Evolutionary conservation across 37 sponge, comb jelly and placozoan species (phyloP).

Genomic region (Hexactinellida sp.): DNA sequence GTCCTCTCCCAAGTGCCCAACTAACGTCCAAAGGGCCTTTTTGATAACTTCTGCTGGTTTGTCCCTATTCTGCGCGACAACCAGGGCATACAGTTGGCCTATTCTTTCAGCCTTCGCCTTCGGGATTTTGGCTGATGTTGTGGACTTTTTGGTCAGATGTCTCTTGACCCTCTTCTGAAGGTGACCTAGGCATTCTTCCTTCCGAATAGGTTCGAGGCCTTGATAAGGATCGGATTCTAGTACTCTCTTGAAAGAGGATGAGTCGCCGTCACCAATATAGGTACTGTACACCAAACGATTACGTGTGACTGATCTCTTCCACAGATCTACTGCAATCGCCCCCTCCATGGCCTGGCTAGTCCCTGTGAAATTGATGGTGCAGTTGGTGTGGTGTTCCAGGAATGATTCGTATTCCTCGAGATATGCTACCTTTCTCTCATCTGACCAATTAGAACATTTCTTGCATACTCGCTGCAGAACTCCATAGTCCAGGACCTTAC

Average conservation of each 20-base stretch:
- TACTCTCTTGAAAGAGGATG: neutral
- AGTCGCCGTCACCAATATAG: too few species aligned
- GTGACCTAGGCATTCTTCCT: too few species aligned
- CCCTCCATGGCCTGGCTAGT: neutral
- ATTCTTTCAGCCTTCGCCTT: too few species aligned
- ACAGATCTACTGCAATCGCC: too few species aligned
- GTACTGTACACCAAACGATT: neutral
- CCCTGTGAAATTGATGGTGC: neutral
- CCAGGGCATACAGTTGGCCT: neutral
- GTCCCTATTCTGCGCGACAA: neutral
- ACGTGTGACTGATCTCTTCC: neutral
- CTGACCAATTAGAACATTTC: neutral
- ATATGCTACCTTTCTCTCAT: neutral
- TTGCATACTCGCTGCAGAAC: neutral
- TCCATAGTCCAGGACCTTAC: neutral
- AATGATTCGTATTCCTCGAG: neutral
- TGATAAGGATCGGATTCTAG: neutral
- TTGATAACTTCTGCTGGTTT: neutral
- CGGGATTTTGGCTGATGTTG: neutral
- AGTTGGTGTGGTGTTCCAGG: neutral
- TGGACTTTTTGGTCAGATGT: neutral
- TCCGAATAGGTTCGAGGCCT: neutral
- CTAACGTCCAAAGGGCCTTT: neutral
- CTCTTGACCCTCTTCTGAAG: neutral
- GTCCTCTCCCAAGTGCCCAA: neutral